A percentile compares a stretch with the other conserved stretches of the same genome.
These are phyloP conservation scores for Salvelinus namaycush DNA, from an alignment of 2,113 vertebrate genomes.

Conservation along the genomic window DNA sequence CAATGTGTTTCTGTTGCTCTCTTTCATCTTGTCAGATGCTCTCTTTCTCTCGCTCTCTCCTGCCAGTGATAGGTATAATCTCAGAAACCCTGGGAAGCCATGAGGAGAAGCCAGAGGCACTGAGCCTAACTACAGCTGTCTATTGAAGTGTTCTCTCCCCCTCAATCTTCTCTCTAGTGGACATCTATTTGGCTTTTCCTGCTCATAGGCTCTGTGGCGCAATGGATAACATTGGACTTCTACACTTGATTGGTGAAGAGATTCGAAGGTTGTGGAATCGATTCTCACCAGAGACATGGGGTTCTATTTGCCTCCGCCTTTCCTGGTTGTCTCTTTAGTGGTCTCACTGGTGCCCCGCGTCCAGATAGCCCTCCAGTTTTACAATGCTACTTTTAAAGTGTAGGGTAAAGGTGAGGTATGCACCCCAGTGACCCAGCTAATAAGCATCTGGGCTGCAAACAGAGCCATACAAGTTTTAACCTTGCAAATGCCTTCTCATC, in stretches of 20 bases:
- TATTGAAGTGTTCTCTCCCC: background rate
- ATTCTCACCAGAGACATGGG: no score
- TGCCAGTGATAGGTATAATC: constrained; percentile 1
- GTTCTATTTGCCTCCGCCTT: no score
- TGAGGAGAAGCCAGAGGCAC: background rate
- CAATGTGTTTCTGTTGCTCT: constrained; percentile 1
- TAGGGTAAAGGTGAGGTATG: background rate
- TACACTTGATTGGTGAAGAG: no score
- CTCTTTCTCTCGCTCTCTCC: background rate
- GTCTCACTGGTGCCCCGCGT: no score
- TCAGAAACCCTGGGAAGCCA: background rate
- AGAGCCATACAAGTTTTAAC: background rate
- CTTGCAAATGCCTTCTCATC: background rate
- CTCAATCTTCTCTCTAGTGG: background rate
- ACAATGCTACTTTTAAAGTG: no score
- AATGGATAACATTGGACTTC: background rate
- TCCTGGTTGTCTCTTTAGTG: no score
- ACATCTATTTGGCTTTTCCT: background rate
- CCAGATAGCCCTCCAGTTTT: no score
- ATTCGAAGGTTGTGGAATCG: no score
- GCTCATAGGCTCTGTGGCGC: no score
- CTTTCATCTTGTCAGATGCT: constrained; percentile 11
- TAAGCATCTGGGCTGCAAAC: background rate
- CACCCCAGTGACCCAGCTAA: background rate
- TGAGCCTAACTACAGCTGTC: no score